Base-by-base conservation (phyloP, 2,888 invertebrate genomes). In the Bruchidius siliquastri region DNA sequence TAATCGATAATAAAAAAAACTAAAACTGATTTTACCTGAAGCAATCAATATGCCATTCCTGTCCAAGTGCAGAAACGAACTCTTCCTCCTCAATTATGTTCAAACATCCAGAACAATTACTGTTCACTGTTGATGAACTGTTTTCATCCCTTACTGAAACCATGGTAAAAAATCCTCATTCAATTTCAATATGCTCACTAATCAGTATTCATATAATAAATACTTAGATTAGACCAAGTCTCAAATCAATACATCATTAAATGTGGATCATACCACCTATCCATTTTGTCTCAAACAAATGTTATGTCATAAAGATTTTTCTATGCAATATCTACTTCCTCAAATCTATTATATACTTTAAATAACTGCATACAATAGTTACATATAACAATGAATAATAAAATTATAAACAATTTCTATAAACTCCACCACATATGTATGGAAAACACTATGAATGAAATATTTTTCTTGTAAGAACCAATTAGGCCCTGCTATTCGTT, bases 31-130 rank as follows among this genome's bases (percentile, higher is more conserved):
- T 20, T 69, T 87, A 93, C 94, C 93, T 90, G 86, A 96, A 96
- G 84, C 96, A 96, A 84, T 96, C 96, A 85, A 92, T 91, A 85
- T 96, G 96, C 95, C 96, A 96, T 85, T 94, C 93, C 84, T 95
- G 94, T 77, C 91, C 92, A 77, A 96, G 88, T 18, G 96, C 95
- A 76, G 93, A 92, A 75, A 96, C 91, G 84, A 92, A 93, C 84
- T 95, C 94, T 80, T 93, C 92, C 79, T 92, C 92, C 20, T 92
- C 91, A 67, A 94, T 89, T 71, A 90, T 87, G 84, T 94, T 94
- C 78, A 94, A 87, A 86, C 94, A 94, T 72, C 93, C 93, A 22
- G 93, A 92, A 85, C 94, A 94, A 74, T 49, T 49, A 49, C 78
- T 76, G 67, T 77, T 78, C 73, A 79, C 79, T 20, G 76, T 69